Conservation (phyloP, 1,140 invertebrate genomes). For the Pantala flavescens region DNA sequence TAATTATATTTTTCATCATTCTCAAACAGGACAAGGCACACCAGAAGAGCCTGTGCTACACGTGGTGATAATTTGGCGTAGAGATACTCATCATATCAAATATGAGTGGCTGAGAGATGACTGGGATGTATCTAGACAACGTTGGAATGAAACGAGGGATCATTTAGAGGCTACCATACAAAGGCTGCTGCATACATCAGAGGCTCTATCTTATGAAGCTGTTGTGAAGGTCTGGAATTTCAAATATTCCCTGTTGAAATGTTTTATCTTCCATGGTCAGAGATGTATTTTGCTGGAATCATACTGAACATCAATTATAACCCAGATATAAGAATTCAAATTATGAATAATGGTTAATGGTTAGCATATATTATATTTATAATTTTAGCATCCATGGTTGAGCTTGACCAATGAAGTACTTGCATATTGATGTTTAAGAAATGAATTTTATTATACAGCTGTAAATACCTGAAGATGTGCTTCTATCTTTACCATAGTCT, state of each 20-base stretch:
- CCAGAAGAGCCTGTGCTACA: conserved; percentile 52
- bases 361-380: too few species aligned
- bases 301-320: not conserved
- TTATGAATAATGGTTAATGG: too few species aligned
- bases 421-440: too few species aligned
- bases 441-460: too few species aligned
- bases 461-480: too few species aligned
- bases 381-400: too few species aligned
- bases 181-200: conserved; percentile 56
- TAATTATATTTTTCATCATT: too few species aligned
- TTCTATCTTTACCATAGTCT: not conserved
- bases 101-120: conserved; percentile 77
- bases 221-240: conserved; percentile 30
- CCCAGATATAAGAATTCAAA: too few species aligned
- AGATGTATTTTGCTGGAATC: conserved; percentile 8
- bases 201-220: conserved; percentile 39
- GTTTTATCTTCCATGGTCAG: too few species aligned
- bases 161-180: conserved; percentile 62
- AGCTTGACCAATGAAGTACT: too few species aligned
- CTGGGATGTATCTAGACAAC: conserved; percentile 42
- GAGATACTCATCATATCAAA: conserved; percentile 70
- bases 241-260: too few species aligned
- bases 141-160: conserved; percentile 60
- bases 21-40: conserved; percentile 36
- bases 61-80: conserved; percentile 81